These are phyloP conservation scores for Scaptomyza pallida DNA, from an alignment of 1,140 invertebrate genomes.

Conservation along the genomic window DNA sequence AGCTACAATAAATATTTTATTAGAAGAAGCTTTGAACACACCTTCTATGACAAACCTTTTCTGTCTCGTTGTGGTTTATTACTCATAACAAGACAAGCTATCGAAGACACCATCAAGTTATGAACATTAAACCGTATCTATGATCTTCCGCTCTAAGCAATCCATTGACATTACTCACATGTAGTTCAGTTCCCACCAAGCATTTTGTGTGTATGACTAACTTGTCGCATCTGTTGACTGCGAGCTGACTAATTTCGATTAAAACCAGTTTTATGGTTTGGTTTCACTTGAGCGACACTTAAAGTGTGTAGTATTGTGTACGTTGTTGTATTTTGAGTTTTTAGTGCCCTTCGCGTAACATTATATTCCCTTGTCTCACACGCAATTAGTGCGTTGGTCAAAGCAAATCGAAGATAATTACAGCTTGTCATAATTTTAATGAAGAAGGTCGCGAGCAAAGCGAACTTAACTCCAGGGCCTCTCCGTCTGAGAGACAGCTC, in stretches of 20 bases:
- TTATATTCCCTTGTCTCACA: slow-evolving; percentile 44
- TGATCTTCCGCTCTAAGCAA: slow-evolving; percentile 19
- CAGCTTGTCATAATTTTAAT: slow-evolving; percentile 83
- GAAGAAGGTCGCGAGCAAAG: slow-evolving; percentile 67
- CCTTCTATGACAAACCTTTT: not conserved
- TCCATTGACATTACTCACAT: slow-evolving; percentile 37
- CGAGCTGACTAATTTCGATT: slow-evolving; percentile 34
- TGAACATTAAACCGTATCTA: not conserved
- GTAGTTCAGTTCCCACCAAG: slow-evolving; percentile 17
- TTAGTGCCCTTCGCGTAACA: slow-evolving; percentile 23
- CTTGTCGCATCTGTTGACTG: slow-evolving; percentile 18
- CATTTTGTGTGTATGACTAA: slow-evolving; percentile 25
- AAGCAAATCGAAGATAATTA: slow-evolving; percentile 83
- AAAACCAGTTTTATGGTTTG: slow-evolving; percentile 35
- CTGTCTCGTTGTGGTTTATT: not conserved
- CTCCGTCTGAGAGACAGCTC: slow-evolving; percentile 2
- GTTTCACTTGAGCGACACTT: slow-evolving; percentile 46
- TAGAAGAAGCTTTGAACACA: not conserved
- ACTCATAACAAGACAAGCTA: not conserved
- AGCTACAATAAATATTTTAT: not conserved
- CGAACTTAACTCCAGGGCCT: slow-evolving; percentile 47
- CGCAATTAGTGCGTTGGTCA: slow-evolving; percentile 77
- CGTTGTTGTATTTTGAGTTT: slow-evolving; percentile 19
- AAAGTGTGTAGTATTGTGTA: slow-evolving; percentile 21
- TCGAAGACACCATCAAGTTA: not conserved